Evolutionary conservation across 2,113 vertebrate species (phyloP).

Genomic region (Danionella cerebrum): DNA sequence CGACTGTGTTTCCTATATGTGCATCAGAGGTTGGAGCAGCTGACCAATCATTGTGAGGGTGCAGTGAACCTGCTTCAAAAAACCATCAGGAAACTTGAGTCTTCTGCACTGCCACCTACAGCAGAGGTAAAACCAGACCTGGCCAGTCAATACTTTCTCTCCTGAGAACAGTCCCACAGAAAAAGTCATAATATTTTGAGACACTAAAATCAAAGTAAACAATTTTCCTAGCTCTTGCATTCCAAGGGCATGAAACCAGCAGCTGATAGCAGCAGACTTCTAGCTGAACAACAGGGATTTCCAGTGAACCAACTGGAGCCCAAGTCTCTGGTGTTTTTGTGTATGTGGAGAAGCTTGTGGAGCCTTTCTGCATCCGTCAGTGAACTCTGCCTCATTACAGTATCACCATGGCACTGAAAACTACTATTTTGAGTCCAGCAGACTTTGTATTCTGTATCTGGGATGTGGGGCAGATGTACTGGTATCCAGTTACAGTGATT

Average conservation of each 20-base stretch:
- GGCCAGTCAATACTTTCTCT: neutral
- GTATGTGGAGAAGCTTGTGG: neutral
- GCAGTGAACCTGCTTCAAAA: conserved; percentile 71
- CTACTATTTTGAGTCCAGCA: neutral
- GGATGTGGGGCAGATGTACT: neutral
- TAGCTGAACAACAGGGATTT: neutral
- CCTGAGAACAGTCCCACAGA: neutral
- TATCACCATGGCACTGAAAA: neutral
- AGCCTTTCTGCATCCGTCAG: neutral
- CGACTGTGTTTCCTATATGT: neutral
- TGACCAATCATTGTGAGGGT: conserved; percentile 67
- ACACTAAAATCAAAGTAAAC: neutral
- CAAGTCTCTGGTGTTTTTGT: neutral
- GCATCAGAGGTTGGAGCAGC: conserved; percentile 79
- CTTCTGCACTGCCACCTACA: conserved; percentile 24
- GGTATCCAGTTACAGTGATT: neutral
- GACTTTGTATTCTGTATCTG: neutral
- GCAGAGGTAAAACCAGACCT: conserved; percentile 32
- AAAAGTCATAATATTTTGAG: too few species aligned
- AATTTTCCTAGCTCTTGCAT: neutral
- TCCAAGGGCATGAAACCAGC: neutral
- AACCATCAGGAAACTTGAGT: conserved; percentile 67
- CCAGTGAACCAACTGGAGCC: too few species aligned
- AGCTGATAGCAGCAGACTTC: neutral
- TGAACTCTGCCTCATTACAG: neutral